Percentiles rank a stretch among this genome's conserved stretches.
Evolutionary conservation across 2,113 vertebrate species (phyloP).

Genomic region (Xenus cinereus): DNA sequence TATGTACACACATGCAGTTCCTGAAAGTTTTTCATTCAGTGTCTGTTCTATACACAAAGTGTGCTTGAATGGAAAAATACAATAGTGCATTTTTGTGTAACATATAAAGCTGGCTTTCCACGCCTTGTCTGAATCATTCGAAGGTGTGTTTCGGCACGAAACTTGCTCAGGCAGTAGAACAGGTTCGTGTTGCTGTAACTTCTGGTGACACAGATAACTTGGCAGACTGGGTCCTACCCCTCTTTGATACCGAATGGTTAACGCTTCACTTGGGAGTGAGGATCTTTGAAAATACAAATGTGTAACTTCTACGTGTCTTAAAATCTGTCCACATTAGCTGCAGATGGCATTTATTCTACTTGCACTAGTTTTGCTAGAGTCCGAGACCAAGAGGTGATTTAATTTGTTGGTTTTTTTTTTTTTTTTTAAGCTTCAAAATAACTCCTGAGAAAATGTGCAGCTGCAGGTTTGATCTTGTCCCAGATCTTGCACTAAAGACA

Average conservation of each 20-base stretch:
- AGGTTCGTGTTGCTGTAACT: slow-evolving; percentile 63
- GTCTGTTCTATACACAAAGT: neutral
- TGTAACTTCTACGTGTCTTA: neutral
- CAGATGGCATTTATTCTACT: neutral
- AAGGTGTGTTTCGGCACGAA: slow-evolving; percentile 47
- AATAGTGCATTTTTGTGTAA: slow-evolving; percentile 49
- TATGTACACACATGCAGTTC: neutral
- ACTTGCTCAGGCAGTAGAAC: slow-evolving; percentile 68
- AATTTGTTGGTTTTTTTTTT: too few species aligned
- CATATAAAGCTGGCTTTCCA: slow-evolving; percentile 42
- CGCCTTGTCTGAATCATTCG: slow-evolving; percentile 56
- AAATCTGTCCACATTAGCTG: neutral
- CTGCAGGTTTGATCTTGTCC: slow-evolving; percentile 86
- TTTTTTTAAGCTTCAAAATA: slow-evolving; percentile 6
- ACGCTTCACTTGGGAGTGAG: neutral
- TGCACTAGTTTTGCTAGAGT: neutral
- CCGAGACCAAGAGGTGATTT: neutral
- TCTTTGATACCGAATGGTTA: neutral
- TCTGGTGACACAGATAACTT: slow-evolving; percentile 44
- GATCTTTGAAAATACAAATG: neutral
- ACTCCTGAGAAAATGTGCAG: slow-evolving; percentile 53
- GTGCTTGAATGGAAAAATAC: slow-evolving; percentile 64
- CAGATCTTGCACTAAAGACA: slow-evolving; percentile 63
- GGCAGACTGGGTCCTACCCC: neutral
- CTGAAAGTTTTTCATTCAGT: neutral